Evolutionary conservation across 1,140 invertebrate species (phyloP), one percentile per base, ranked within the genome.

Genomic region (Trichomalopsis sarcophagae): DNA sequence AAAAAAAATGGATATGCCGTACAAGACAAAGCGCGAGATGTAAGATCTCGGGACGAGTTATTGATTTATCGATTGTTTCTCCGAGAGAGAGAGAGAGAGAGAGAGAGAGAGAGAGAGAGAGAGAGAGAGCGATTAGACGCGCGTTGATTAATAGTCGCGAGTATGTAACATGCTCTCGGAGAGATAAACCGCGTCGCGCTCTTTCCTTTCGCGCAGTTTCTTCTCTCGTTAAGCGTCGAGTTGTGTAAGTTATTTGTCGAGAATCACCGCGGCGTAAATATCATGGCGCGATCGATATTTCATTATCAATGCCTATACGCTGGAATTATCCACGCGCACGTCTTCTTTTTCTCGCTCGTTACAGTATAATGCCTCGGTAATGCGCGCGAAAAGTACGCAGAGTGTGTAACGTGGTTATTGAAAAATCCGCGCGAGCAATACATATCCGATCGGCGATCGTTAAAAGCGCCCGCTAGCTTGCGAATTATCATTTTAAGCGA

Each of bases 221-320:
- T 87, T 85, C 75, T 85, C 74, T 85, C 74, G 78, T 88, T 84
- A 75, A 36, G 36, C 73, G 88, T 79, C 87, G 33, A 3, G 86
- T 87, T 89, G 84, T 89, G 87, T 89, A 87, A 89, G 87, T 88
- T 91, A 88, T 90, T 90, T 89, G 87, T 84, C 86, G 50, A 75
- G 27, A 44, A 86, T 79, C 85, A 86, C 79, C 76, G 78, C 79
- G 81, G 81, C 30, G 33, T 40, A 74, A 82, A 82, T 82, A 74
- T 82, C 69, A 73, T 21, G 21, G 62, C 47, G 68, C 78, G 10
- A 82, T 84, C 76, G 68, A 87, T 81, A 71, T 87, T 87, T 86
- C 77, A 84, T 84, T 84, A 73, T 84, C 86, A 13, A 74, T 74
- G 30, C 36, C 30, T 55, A 14, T 55, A 14, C 50, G n/a, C 68